phyloP scores from a whole-genome alignment of 2,888 invertebrate genomes.

The Nomada hirtipes region DNA sequence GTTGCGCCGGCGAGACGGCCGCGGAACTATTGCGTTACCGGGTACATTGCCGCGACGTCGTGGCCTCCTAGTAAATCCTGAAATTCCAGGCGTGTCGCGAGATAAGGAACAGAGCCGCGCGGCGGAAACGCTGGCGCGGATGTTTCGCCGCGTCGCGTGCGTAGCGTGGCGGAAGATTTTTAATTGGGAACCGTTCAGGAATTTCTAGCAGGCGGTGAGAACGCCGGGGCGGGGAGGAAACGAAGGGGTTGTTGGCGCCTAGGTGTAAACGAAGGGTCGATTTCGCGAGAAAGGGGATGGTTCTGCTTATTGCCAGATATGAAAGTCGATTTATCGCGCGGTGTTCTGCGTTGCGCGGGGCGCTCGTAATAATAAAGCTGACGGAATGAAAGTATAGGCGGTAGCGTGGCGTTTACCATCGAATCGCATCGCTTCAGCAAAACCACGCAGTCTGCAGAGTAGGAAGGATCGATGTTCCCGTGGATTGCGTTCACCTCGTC shows the following conservation, averaged over 20 bases:
- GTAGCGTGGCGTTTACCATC: neutral
- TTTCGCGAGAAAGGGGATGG: neutral
- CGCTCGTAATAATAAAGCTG: neutral
- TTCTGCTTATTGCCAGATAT: neutral
- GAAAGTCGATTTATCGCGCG: neutral
- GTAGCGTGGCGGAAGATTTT: conserved; percentile 1
- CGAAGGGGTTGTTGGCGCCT: neutral
- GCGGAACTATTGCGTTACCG: conserved; percentile 61
- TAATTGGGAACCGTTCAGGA: neutral
- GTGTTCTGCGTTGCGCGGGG: too few relatives aligned
- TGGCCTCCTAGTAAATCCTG: conserved; percentile 55
- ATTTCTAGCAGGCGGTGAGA: conserved; percentile 1
- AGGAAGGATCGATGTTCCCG: neutral
- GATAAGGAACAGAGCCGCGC: conserved; percentile 51
- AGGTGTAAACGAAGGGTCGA: conserved; percentile 30
- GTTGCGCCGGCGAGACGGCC: conserved; percentile 41
- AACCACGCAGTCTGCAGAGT: neutral
- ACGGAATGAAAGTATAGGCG: neutral
- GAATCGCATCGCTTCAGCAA: conserved; percentile 8
- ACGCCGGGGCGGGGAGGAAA: neutral
- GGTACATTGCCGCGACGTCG: conserved; percentile 26
- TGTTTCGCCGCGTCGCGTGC: conserved; percentile 34
- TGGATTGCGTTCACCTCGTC: conserved; percentile 56
- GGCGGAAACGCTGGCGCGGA: conserved; percentile 21
- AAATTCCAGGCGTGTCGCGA: conserved; percentile 58